Base-by-base conservation (phyloP, 1,140 invertebrate genomes). In the Drosophila nannoptera region DNA sequence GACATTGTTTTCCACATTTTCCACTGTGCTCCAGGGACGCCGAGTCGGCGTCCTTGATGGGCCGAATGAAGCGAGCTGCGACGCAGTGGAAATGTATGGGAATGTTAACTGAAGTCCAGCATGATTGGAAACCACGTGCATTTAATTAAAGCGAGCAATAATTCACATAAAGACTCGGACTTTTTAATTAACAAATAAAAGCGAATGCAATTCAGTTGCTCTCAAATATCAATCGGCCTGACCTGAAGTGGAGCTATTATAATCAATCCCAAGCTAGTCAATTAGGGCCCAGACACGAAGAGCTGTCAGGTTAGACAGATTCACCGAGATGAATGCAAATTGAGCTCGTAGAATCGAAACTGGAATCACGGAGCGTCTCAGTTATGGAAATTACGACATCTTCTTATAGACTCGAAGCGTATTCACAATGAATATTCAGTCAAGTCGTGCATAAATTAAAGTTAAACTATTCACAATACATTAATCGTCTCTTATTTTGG, bases 111-210 rank as follows among this genome's bases (percentile, higher is more conserved):
- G 22, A 22, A 12, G 5, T 43, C 40, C 48, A 29, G 16, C 36
- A 11, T 36, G 22, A 43, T 22, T 32, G 35, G 29, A 45, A 62
- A 31, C 42, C 70, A 45, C 11, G 36, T 65, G 72, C 48, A 56
- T 65, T 75, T 67, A 71, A 78, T 78, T 70, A 67, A 50, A n/a
- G n/a, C 6, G 12, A 14, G 5, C 12, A 16, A 33, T 43, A 43
- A 32, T 48, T 63, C 43, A 49, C 29, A 14, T 22, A 22, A 22
- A 22, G 22, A 22, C 12, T 7, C 5, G 7, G 35, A 8, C 31
- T 22, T 14, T 59, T 66, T 56, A 42, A 38, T 45, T 45, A 35
- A 4, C 29, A 12, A 33, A 31, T 38, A n/a, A 9, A 22, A 6
- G 4, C 22, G 4, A 49, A 49, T 5, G 5, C 5, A 11, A 5